Conservation (phyloP, 2,888 invertebrate genomes). For the Orthosia incerta region DNA sequence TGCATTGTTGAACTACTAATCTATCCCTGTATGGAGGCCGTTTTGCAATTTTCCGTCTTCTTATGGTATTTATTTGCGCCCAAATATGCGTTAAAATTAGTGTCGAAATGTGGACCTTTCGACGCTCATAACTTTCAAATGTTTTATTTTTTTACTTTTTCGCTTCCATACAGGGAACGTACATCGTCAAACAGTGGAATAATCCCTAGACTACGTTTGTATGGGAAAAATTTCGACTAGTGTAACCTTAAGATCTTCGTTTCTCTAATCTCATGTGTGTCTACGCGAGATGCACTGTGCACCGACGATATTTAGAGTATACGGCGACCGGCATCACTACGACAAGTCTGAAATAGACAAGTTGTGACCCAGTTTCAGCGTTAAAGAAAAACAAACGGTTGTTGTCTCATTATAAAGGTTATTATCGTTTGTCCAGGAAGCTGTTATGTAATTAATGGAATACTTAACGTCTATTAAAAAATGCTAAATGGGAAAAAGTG, state of each 20-base stretch:
- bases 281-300: constrained; percentile 83
- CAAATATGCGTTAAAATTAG: too few species aligned
- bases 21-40: too few species aligned
- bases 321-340: constrained; percentile 81
- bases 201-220: too few species aligned
- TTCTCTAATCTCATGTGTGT: constrained; percentile 51
- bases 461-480: constrained; percentile 58
- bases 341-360: constrained; percentile 84
- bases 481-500: constrained; percentile 50
- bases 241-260: constrained; percentile 47
- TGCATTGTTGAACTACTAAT: too few species aligned
- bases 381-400: constrained; percentile 70
- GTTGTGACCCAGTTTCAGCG: constrained; percentile 84
- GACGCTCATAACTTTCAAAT: too few species aligned
- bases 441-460: constrained; percentile 61
- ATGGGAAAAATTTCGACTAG: too few species aligned
- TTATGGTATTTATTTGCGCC: too few species aligned
- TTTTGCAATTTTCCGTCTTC: too few species aligned
- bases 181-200: too few species aligned
- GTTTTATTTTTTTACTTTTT: too few species aligned
- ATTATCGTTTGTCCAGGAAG: constrained; percentile 55
- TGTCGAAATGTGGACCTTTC: too few species aligned
- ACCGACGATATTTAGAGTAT: constrained; percentile 84
- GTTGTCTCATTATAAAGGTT: constrained; percentile 56
- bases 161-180: too few species aligned